These are phyloP conservation scores for Diprion similis DNA, from an alignment of 1,140 invertebrate genomes.

Conservation along the genomic window DNA sequence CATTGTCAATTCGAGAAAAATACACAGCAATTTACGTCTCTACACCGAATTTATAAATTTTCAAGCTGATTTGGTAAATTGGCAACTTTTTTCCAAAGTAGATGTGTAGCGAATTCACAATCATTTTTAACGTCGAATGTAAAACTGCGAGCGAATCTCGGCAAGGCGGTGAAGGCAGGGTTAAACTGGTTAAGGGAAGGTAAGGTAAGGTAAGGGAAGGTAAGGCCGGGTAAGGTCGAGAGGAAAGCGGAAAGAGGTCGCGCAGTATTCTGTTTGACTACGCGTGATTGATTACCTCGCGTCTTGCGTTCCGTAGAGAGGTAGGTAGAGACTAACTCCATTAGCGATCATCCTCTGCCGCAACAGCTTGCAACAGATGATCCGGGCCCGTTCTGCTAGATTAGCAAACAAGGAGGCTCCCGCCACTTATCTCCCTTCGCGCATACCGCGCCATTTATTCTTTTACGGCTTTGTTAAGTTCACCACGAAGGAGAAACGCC, in stretches of 20 bases:
- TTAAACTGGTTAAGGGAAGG: too few species aligned
- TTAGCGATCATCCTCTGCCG: constrained; percentile 48
- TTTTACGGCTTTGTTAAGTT: constrained; percentile 28
- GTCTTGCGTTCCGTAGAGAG: constrained; percentile 16
- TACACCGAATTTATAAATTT: too few species aligned
- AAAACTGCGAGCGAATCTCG: too few species aligned
- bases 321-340: constrained; percentile 38
- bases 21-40: too few species aligned
- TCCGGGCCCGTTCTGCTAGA: constrained; percentile 41
- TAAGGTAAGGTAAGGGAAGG: background rate
- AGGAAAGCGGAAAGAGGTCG: background rate
- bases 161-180: too few species aligned
- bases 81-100: too few species aligned
- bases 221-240: background rate
- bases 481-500: background rate
- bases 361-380: constrained; percentile 51
- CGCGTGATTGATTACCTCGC: constrained; percentile 41
- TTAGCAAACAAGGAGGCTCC: constrained; percentile 46
- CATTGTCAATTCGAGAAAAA: too few species aligned
- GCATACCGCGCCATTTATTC: constrained; percentile 45
- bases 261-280: constrained; percentile 40
- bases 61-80: too few species aligned
- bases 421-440: constrained; percentile 42
- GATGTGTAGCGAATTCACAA: too few species aligned
- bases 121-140: too few species aligned